Conservation (phyloP, 1,140 invertebrate genomes). For the Adelges cooleyi region DNA sequence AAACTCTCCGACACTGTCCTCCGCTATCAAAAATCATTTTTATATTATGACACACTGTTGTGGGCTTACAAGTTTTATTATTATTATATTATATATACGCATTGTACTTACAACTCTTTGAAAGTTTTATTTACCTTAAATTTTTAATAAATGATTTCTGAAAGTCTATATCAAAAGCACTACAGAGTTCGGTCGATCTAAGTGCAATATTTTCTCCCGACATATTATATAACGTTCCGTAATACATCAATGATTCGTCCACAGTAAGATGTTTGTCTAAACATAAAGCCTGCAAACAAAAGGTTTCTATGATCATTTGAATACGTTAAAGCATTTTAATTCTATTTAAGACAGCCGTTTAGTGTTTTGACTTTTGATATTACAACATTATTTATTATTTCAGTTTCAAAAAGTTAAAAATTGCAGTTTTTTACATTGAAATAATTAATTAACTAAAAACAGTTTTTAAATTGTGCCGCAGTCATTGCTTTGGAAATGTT, state of each 20-base stretch:
- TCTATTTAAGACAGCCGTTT: not conserved
- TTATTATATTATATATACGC: not conserved
- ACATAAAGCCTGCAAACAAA: not conserved
- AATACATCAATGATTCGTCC: not conserved
- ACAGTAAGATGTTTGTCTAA: not conserved
- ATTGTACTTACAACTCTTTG: too few species aligned
- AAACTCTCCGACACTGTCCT: constrained; percentile 73
- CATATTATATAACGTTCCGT: constrained; percentile 4
- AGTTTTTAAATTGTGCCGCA: too few species aligned
- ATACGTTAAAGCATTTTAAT: not conserved
- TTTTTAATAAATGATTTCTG: not conserved
- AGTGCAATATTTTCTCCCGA: not conserved
- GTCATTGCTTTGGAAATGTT: too few species aligned
- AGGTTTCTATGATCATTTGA: not conserved
- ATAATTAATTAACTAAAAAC: too few species aligned
- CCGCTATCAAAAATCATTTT: constrained; percentile 46
- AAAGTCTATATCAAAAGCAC: not conserved
- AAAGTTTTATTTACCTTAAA: not conserved
- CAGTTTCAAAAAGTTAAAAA: too few species aligned
- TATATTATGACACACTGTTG: not conserved
- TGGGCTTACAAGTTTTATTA: not conserved
- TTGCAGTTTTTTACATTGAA: too few species aligned
- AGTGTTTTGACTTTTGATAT: too few species aligned
- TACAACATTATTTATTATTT: too few species aligned
- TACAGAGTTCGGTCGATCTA: not conserved